phyloP scores from a whole-genome alignment of 1,140 invertebrate genomes.

The Apocrypta bakeri region DNA sequence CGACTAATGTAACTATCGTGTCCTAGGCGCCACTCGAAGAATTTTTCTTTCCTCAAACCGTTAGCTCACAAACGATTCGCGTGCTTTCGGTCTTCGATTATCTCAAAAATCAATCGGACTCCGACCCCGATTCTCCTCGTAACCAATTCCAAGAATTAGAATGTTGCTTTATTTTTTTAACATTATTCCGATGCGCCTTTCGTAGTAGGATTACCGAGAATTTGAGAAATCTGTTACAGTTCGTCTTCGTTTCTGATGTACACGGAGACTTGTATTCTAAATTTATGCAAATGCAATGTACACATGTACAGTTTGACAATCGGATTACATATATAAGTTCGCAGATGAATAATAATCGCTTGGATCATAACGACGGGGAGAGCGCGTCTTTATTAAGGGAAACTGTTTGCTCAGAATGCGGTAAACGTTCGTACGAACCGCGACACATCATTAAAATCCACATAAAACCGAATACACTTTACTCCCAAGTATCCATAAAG shows the following conservation, averaged over 20 bases:
- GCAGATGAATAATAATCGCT: slow-evolving; percentile 1
- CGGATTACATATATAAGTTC: neutral
- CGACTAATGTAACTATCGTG: slow-evolving; percentile 33
- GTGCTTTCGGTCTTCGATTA: neutral
- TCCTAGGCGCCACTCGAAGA: slow-evolving; percentile 1
- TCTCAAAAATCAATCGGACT: slow-evolving; percentile 17
- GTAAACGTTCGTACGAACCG: slow-evolving; percentile 12
- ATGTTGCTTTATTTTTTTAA: neutral
- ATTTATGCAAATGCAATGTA: neutral
- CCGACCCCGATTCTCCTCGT: neutral
- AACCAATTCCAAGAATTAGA: neutral
- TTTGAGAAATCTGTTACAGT: neutral
- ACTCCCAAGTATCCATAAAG: neutral
- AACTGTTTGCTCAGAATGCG: slow-evolving; percentile 20
- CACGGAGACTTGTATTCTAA: neutral
- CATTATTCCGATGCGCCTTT: neutral
- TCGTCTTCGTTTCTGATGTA: too few relatives aligned
- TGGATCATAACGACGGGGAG: neutral
- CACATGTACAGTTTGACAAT: neutral
- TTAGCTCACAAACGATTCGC: slow-evolving; percentile 15
- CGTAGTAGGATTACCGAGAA: too few relatives aligned
- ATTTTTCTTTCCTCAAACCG: slow-evolving; percentile 21
- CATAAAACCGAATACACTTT: slow-evolving; percentile 29
- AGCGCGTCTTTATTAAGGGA: neutral
- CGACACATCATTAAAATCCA: slow-evolving; percentile 38